Conservation (phyloP, 2,888 invertebrate species). For the Ornithoptera priamus region DNA sequence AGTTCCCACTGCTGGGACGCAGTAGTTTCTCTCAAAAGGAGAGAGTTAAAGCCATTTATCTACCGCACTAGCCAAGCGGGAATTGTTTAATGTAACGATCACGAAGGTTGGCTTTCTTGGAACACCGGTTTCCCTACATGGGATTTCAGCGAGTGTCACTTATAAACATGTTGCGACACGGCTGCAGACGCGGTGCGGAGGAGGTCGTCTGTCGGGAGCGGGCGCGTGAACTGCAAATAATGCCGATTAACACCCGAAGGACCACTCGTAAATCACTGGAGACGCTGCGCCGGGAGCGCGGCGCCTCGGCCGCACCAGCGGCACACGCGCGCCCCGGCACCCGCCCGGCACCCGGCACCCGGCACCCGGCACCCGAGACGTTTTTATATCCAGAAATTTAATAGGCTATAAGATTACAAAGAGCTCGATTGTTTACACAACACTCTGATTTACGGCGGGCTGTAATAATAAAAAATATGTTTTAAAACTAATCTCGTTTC, state of each 20-base stretch:
- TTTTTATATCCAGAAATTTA: constrained; percentile 70
- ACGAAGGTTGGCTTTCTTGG: too few relatives aligned
- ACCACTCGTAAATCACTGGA: constrained; percentile 65
- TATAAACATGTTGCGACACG: too few relatives aligned
- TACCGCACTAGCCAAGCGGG: too few relatives aligned
- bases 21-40: too few relatives aligned
- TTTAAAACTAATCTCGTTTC: constrained; percentile 40
- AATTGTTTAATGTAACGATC: too few relatives aligned
- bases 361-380: constrained; percentile 40
- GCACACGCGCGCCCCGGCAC: constrained; percentile 7
- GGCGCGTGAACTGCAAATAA: constrained; percentile 46
- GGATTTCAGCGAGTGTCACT: too few relatives aligned
- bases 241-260: constrained; percentile 46
- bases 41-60: too few relatives aligned
- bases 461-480: constrained; percentile 45
- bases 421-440: constrained; percentile 74
- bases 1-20: too few relatives aligned
- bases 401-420: constrained; percentile 77
- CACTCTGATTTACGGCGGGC: constrained; percentile 64
- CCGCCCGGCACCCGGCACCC: too few relatives aligned
- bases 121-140: too few relatives aligned
- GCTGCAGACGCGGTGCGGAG: too few relatives aligned
- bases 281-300: constrained; percentile 51
- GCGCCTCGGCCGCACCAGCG: constrained; percentile 48
- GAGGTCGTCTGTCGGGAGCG: not conserved